Evolutionary conservation across 1,140 invertebrate species (phyloP).

Genomic region (Heliconius hewitsoni): DNA sequence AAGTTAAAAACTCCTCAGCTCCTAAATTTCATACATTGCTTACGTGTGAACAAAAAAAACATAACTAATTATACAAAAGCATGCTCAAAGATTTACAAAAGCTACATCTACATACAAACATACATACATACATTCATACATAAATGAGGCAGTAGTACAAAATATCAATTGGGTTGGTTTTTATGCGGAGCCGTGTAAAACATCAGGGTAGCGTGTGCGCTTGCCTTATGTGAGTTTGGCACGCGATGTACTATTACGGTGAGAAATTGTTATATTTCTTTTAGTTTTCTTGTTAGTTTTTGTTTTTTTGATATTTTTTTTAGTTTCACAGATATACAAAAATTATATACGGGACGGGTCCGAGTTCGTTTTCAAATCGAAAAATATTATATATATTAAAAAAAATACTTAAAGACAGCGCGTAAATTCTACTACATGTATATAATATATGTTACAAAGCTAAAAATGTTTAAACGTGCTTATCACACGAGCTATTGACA

Average conservation of each 20-base stretch:
- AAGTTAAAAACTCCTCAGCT: too few species aligned
- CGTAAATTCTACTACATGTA: too few species aligned
- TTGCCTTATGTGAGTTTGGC: conserved; percentile 27
- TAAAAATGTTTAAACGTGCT: too few species aligned
- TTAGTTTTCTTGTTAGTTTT: not conserved
- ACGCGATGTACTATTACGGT: conserved; percentile 13
- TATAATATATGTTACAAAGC: too few species aligned
- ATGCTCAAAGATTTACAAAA: conserved; percentile 11
- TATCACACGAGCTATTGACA: too few species aligned
- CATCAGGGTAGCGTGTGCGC: conserved; percentile 24
- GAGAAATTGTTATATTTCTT: conserved; percentile 19
- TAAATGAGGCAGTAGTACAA: conserved; percentile 23
- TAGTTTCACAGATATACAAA: too few species aligned
- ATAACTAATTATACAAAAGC: not conserved
- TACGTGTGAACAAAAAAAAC: not conserved
- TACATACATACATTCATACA: too few species aligned
- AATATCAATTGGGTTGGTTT: conserved; percentile 33
- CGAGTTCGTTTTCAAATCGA: too few species aligned
- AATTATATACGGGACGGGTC: too few species aligned
- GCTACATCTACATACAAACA: not conserved
- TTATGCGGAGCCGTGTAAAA: conserved; percentile 29
- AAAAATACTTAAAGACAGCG: too few species aligned
- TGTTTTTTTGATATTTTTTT: not conserved
- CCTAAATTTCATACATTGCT: too few species aligned
- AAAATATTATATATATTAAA: too few species aligned